phyloP scores from a whole-genome alignment of 2,797 vertebrate genomes.

The Diglossa cyanea region DNA sequence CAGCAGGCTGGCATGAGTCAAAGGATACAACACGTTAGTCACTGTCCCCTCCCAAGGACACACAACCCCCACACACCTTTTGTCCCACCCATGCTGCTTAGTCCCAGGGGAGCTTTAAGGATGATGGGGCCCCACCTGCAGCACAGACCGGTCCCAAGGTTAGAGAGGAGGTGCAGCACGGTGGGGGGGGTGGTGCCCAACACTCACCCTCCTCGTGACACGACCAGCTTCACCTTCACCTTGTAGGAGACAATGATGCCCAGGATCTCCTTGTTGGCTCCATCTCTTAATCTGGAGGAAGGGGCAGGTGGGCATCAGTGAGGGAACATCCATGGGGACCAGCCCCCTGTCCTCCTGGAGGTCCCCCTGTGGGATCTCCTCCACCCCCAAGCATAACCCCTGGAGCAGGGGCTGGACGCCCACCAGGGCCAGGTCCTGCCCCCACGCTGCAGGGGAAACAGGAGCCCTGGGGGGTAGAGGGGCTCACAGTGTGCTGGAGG shows the following conservation, averaged over 20 bases:
- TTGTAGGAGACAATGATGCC: constrained; percentile 97
- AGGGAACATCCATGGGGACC: fast-evolving
- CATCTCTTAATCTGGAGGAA: constrained; percentile 85
- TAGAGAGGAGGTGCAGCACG: background rate
- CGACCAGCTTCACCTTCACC: constrained; percentile 96
- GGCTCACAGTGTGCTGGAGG: constrained; percentile 93
- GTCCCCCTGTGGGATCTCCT: background rate
- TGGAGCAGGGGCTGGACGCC: background rate
- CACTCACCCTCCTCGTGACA: constrained; percentile 93
- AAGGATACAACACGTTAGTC: constrained; percentile 69
- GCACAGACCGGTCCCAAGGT: background rate
- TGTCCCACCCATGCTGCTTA: background rate
- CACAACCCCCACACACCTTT: background rate
- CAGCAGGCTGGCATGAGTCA: constrained; percentile 83
- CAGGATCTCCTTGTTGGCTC: constrained; percentile 91
- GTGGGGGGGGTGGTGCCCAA: background rate
- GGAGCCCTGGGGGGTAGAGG: background rate
- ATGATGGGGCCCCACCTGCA: background rate
- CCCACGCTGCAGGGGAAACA: background rate
- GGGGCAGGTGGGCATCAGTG: background rate
- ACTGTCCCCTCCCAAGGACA: background rate
- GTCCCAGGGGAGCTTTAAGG: background rate
- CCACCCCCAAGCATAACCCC: background rate
- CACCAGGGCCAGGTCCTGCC: background rate
- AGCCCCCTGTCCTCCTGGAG: background rate